Evolutionary conservation across 2,113 vertebrate species (phyloP).

Genomic region (Eptesicus fuscus): DNA sequence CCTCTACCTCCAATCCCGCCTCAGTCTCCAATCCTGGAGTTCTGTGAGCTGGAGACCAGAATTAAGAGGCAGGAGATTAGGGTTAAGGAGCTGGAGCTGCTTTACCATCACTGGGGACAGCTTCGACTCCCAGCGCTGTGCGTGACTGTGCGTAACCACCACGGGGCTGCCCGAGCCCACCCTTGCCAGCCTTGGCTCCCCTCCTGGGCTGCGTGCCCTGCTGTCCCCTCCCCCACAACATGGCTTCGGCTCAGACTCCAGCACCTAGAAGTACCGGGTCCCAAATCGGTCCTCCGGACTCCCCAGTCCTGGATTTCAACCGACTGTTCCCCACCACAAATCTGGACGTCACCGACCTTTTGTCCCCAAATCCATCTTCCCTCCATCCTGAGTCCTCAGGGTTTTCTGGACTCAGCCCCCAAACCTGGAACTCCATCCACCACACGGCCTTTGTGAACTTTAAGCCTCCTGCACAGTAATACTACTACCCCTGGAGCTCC

Average conservation of each 20-base stretch:
- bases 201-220: background rate
- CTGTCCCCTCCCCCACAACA: background rate
- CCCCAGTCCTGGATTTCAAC: background rate
- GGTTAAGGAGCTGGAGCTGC: constrained; percentile 76
- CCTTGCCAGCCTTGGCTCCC: background rate
- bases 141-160: constrained; percentile 10
- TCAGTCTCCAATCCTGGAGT: no score
- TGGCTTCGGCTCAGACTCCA: background rate
- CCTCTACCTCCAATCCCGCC: no score
- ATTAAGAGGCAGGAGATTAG: constrained; percentile 76
- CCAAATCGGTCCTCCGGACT: background rate
- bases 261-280: background rate
- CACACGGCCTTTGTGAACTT: background rate
- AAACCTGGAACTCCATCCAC: background rate
- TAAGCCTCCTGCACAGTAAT: background rate
- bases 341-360: background rate
- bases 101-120: constrained; percentile 73
- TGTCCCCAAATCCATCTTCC: background rate
- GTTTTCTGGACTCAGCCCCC: background rate
- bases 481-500: background rate
- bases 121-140: constrained; percentile 74
- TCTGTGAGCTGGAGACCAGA: background rate
- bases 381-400: background rate
- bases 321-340: background rate
- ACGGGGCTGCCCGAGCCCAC: background rate